Base-by-base conservation (phyloP, 2,113 vertebrate species). In the Cyprinodon brontotheroides region DNA sequence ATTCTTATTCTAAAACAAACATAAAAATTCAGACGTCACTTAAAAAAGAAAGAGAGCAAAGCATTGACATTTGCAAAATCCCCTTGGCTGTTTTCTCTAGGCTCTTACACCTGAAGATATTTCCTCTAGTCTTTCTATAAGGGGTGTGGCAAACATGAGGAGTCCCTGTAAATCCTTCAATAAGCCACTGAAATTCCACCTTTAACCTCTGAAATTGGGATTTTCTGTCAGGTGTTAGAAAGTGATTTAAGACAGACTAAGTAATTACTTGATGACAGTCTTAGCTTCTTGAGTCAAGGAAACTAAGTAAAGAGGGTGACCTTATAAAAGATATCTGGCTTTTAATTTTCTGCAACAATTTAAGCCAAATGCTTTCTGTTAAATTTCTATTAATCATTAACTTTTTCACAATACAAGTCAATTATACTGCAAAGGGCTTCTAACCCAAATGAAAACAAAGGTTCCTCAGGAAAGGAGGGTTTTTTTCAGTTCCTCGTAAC, bases 141-240 rank as follows among this genome's bases (percentile, higher is more conserved):
- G 72, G 70, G 73, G 73, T 65, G 68, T 53, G 20, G 15, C n/a
- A 79, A 72, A 68, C 70, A 72, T 53, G 57, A 80, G 50, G 48
- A 38, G 64, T 15, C 11, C 61, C 15, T 6, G 70, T 59, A 74
- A 61, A 74, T 41, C 41, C 61, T 74, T 67, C 39, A 20, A 45
- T 9, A 13, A 72, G 65, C 38, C 63, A 29, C 48, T 66, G 20
- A 65, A 39, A 13, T 22, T 17, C 3, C 4, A 80, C 77, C 65
- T 78, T 72, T 77, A 1, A 74, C 68, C 61, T 53, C 45, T 74
- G 5, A 11, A 57, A 68, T 1, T 22, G 50, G 36, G 17, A 65
- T 71, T 72, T 64, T 4, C 0, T 50, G 60, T 53, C 70, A 64
- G 70, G 50, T 81, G 68, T 73, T 64, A 4, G 1, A 22, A 43